phyloP scores from a whole-genome alignment of 1,140 invertebrate genomes.

The Babylonia areolata region DNA sequence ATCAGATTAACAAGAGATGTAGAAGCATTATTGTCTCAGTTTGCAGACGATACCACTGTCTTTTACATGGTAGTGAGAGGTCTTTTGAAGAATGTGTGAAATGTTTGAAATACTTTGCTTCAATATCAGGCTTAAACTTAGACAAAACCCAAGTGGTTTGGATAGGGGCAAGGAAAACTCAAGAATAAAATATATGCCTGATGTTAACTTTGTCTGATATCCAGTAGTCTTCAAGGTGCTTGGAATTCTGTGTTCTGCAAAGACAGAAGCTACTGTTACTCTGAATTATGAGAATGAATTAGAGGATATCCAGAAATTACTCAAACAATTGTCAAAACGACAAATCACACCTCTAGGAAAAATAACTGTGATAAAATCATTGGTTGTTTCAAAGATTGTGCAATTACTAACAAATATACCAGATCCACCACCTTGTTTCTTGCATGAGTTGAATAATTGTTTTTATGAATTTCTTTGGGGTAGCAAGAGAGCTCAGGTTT shows the following conservation, averaged over 20 bases:
- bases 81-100: slow-evolving; percentile 13
- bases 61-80: slow-evolving; percentile 27
- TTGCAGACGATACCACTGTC: slow-evolving; percentile 38
- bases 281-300: slow-evolving; percentile 9
- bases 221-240: slow-evolving; percentile 7
- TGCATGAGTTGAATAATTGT: neutral
- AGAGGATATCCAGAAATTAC: neutral
- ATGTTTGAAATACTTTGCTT: neutral
- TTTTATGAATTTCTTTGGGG: neutral
- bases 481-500: neutral
- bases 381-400: neutral
- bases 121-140: neutral
- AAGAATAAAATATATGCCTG: neutral
- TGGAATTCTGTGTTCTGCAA: neutral
- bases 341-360: neutral
- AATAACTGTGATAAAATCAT: neutral
- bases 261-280: neutral
- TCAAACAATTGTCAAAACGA: neutral
- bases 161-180: neutral
- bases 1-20: neutral
- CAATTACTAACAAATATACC: neutral
- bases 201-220: neutral
- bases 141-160: slow-evolving; percentile 25
- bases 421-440: neutral
- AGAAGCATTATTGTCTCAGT: slow-evolving; percentile 32